Evolutionary conservation across 2,888 invertebrate species (phyloP).

Genomic region (Phaedon cochleariae): DNA sequence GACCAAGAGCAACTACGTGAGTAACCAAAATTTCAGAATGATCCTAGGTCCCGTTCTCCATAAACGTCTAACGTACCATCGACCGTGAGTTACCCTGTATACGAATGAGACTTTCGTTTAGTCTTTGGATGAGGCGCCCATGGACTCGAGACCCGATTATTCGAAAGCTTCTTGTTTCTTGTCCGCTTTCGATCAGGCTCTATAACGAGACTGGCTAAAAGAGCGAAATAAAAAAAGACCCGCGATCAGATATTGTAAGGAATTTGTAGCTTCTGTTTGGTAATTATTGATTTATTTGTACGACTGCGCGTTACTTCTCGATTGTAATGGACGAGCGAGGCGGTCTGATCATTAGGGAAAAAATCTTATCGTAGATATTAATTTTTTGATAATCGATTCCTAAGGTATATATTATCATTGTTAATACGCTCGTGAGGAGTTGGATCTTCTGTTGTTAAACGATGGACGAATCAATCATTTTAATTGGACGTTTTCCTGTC

Average conservation of each 20-base stretch:
- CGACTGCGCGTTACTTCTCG: conserved; percentile 2
- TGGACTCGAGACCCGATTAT: conserved; percentile 11
- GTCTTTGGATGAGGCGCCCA: background rate
- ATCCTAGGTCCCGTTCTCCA: no score
- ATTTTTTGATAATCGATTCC: background rate
- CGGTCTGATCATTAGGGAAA: conserved; percentile 1
- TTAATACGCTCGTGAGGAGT: background rate
- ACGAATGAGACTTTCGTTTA: no score
- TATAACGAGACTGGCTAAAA: conserved; percentile 32
- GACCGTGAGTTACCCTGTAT: no score
- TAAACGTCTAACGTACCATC: no score
- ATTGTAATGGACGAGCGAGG: conserved; percentile 12
- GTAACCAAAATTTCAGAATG: no score
- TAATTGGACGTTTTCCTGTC: background rate
- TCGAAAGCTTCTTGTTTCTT: conserved; percentile 23
- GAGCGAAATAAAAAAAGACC: conserved; percentile 26
- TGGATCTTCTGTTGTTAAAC: background rate
- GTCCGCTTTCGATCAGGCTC: conserved; percentile 30
- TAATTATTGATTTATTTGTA: conserved; percentile 38
- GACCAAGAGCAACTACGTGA: no score
- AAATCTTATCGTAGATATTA: background rate
- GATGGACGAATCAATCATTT: background rate
- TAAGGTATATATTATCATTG: background rate
- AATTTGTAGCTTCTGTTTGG: conserved; percentile 40
- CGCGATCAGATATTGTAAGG: conserved; percentile 35